A percentile compares a stretch with the other conserved stretches of the same genome.
phyloP scores from a whole-genome alignment of 1,140 invertebrate species.

The Papilio xuthus region DNA sequence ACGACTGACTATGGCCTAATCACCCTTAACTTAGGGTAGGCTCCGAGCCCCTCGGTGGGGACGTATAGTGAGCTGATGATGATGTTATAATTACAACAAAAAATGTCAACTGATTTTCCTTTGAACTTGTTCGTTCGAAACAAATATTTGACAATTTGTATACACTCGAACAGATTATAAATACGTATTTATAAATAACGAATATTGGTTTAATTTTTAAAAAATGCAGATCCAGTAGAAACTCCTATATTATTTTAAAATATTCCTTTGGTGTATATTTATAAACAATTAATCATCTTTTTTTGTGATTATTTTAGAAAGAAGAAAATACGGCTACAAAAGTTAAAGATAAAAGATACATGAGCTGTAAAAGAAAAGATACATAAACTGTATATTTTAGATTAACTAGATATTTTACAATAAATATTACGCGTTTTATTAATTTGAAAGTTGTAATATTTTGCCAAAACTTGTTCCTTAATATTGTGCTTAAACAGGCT shows the following conservation, averaged over 20 bases:
- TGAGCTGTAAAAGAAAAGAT: not conserved
- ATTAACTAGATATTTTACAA: too few species aligned
- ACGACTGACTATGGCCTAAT: too few species aligned
- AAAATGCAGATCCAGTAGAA: not conserved
- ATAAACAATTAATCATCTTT: not conserved
- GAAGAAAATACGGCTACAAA: slow-evolving; percentile 1
- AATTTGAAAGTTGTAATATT: too few species aligned
- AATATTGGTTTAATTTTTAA: not conserved
- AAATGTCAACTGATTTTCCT: not conserved
- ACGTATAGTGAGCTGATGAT: too few species aligned
- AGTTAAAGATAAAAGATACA: not conserved
- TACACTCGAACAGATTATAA: not conserved
- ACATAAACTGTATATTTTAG: not conserved
- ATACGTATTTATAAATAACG: not conserved
- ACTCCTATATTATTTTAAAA: slow-evolving; percentile 6
- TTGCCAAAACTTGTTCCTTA: too few species aligned
- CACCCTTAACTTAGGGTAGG: too few species aligned
- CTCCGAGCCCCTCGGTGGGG: too few species aligned
- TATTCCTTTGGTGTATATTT: not conserved
- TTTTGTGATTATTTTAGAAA: not conserved
- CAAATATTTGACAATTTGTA: not conserved
- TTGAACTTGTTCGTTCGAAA: not conserved
- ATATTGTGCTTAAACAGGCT: too few species aligned
- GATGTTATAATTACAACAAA: too few species aligned
- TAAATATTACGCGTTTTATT: too few species aligned